Evolutionary conservation across 2,888 invertebrate species (phyloP), one percentile per base, ranked within the genome.

Genomic region (Barypeithes pellucidus): DNA sequence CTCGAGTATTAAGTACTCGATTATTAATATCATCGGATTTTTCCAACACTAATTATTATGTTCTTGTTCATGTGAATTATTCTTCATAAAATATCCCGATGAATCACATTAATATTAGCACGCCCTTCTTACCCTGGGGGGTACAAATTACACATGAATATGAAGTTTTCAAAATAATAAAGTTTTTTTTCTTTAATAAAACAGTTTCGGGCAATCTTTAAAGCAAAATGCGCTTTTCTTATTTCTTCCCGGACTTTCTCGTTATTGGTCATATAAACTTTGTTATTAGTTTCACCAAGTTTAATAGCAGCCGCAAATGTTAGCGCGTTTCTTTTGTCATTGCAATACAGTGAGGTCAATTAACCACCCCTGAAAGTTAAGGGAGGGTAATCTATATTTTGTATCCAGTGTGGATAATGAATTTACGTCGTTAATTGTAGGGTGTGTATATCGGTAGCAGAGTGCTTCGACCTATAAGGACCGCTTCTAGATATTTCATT

Each of bases 221-320:
- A 16, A 16, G 8, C 1, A 16, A 43, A 16, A 16, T 7, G 43
- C 16, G 14, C 33, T 57, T 54, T 57, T 57, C 7, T 18, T 57
- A 36, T 33, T 54, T 2, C 12, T 24, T 29, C 14, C 52, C 4
- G 29, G 11, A 33, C 54, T 57, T 57, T 57, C 14, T n/a, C 18
- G 11, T 16, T 57, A 33, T n/a, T 33, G 33, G 33, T 33, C 33
- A 33, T 57, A 57, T 33, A 61, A 61, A 61, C 43, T 61, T 61
- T 61, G 14, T 61, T 61, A 61, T 61, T 43, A 61, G 61, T 61
- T 61, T 61, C 20, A 7, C 7, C 4, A 61, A 43, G 41, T 61
- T 61, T 41, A 61, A 61, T 61, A 11, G 43, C 39, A 29, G 4
- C 59, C 16, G 5, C 54, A 57, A 57, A 57, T 57, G 54, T 57